A percentile compares a stretch with the other conserved stretches of the same genome.
Evolutionary conservation across 2,888 invertebrate species (phyloP).

Genomic region (Drosophila meridionalis): DNA sequence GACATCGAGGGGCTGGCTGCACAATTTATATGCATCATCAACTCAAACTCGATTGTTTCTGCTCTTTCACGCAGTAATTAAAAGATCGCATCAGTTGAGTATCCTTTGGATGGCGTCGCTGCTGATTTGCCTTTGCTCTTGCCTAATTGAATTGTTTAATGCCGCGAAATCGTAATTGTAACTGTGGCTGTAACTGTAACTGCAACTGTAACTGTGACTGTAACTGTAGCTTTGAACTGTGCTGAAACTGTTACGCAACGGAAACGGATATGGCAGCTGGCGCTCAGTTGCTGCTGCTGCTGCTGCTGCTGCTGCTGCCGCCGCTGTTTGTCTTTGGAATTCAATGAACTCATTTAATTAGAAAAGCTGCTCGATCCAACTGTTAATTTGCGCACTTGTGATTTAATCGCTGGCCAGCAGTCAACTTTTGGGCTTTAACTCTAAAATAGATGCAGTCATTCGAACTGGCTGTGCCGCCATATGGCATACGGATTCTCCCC

Average conservation of each 20-base stretch:
- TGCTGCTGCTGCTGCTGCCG: conserved; percentile 34
- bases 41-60: conserved; percentile 28
- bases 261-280: conserved; percentile 74
- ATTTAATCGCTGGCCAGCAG: conserved; percentile 22
- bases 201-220: conserved; percentile 18
- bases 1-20: conserved; percentile 14
- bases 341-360: conserved; percentile 69
- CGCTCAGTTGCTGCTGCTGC: conserved; percentile 24
- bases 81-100: conserved; percentile 47
- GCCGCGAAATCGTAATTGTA: conserved; percentile 70
- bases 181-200: conserved; percentile 35
- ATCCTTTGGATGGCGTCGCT: conserved; percentile 40
- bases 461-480: not conserved
- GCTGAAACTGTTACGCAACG: conserved; percentile 47
- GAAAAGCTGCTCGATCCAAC: conserved; percentile 49
- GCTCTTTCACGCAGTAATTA: conserved; percentile 50
- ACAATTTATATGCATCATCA: conserved; percentile 46
- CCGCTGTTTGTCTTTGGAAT: conserved; percentile 46
- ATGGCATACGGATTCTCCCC: not conserved
- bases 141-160: conserved; percentile 79
- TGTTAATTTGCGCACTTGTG: conserved; percentile 57
- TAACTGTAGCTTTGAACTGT: conserved; percentile 5
- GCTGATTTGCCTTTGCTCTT: conserved; percentile 50
- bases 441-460: not conserved
- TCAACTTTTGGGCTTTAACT: not conserved